phyloP scores from a whole-genome alignment of 2,888 invertebrate species.

The Acrobasis consociella region DNA sequence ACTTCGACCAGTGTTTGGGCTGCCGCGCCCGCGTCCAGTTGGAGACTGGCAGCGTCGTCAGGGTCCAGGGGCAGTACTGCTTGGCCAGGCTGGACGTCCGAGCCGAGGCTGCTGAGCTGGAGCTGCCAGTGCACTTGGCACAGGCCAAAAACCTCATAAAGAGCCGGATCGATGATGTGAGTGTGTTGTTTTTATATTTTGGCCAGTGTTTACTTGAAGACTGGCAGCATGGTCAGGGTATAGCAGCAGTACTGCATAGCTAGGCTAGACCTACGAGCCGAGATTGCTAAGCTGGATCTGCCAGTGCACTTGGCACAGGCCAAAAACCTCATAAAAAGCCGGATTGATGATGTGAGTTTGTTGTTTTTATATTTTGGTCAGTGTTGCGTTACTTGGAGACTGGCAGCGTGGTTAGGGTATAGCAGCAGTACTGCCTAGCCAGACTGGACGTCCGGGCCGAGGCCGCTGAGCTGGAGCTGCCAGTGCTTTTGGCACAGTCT shows the following conservation, averaged over 20 bases:
- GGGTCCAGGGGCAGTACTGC: slow-evolving; percentile 87
- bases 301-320: slow-evolving; percentile 85
- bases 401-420: slow-evolving; percentile 83
- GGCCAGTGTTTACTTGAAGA: slow-evolving; percentile 36
- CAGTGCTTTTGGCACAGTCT: slow-evolving; percentile 85
- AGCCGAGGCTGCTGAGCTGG: slow-evolving; percentile 81
- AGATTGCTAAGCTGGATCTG: slow-evolving; percentile 81
- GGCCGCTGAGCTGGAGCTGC: slow-evolving; percentile 81
- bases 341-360: slow-evolving; percentile 83
- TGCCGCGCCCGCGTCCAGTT: slow-evolving; percentile 84
- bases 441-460: slow-evolving; percentile 84
- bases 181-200: slow-evolving; percentile 38
- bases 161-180: slow-evolving; percentile 85
- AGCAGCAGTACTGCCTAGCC: slow-evolving; percentile 87
- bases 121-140: slow-evolving; percentile 84
- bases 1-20: slow-evolving; percentile 86
- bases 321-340: slow-evolving; percentile 84
- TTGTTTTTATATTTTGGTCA: slow-evolving; percentile 6
- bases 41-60: slow-evolving; percentile 82
- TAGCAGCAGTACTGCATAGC: slow-evolving; percentile 88
- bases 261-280: slow-evolving; percentile 84
- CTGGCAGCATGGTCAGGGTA: slow-evolving; percentile 83
- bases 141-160: slow-evolving; percentile 85
- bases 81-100: slow-evolving; percentile 85
- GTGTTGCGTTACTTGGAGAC: slow-evolving; percentile 81